phyloP scores from a whole-genome alignment of 1,140 invertebrate species.

The Batillaria attramentaria region DNA sequence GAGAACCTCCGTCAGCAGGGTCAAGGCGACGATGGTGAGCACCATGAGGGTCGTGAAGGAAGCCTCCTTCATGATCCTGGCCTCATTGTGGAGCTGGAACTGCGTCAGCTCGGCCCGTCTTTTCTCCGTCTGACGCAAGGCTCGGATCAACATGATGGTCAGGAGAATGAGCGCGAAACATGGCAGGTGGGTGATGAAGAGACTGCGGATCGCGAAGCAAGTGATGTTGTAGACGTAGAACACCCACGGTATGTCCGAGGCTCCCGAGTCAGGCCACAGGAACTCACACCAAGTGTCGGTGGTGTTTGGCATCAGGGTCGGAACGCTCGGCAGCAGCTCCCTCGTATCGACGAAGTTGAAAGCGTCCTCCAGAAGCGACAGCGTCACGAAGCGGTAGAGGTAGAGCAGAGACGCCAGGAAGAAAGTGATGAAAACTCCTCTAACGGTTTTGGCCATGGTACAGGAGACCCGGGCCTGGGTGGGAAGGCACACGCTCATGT shows the following conservation, averaged over 20 bases:
- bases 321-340: conserved; percentile 76
- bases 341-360: conserved; percentile 70
- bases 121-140: conserved; percentile 85
- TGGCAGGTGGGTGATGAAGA: conserved; percentile 93
- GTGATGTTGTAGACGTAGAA: conserved; percentile 82
- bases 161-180: conserved; percentile 90
- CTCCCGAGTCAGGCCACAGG: conserved; percentile 41
- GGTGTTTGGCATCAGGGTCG: conserved; percentile 76
- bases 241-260: conserved; percentile 77
- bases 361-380: too few species aligned
- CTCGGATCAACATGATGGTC: conserved; percentile 88
- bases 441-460: conserved; percentile 86
- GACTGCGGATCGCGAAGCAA: conserved; percentile 87
- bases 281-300: conserved; percentile 52
- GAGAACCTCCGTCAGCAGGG: too few species aligned
- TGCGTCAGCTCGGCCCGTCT: too few species aligned
- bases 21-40: too few species aligned
- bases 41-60: too few species aligned
- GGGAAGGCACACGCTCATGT: conserved; percentile 93
- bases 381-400: conserved; percentile 84
- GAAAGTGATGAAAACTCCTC: conserved; percentile 83
- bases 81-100: too few species aligned
- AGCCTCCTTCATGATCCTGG: too few species aligned
- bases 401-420: conserved; percentile 84
- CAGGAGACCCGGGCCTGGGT: conserved; percentile 88